Conservation (phyloP, 2,888 invertebrate genomes). For the Portevinia maculata region DNA sequence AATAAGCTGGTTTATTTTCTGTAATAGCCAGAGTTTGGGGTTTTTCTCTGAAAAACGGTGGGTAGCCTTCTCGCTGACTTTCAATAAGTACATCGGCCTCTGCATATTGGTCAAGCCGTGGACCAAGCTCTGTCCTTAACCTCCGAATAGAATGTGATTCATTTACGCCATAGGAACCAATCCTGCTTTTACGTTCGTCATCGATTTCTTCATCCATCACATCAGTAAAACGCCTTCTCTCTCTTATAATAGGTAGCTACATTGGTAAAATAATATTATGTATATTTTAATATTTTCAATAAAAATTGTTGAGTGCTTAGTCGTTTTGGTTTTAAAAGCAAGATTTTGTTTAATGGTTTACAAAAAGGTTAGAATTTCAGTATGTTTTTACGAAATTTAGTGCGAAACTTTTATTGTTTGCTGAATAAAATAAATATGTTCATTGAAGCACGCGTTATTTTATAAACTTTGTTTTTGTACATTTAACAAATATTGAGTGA, state of each 20-base stretch:
- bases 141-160: slow-evolving; percentile 89
- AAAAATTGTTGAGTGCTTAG: too few relatives aligned
- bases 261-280: slow-evolving; percentile 40
- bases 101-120: slow-evolving; percentile 91
- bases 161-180: slow-evolving; percentile 89
- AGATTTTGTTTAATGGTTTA: too few relatives aligned
- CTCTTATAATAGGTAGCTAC: slow-evolving; percentile 93
- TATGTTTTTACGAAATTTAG: too few relatives aligned
- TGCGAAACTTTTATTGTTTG: too few relatives aligned
- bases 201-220: slow-evolving; percentile 98
- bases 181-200: slow-evolving; percentile 92
- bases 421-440: too few relatives aligned
- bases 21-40: slow-evolving; percentile 92
- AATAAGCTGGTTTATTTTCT: slow-evolving; percentile 89
- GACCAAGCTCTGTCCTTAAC: slow-evolving; percentile 92
- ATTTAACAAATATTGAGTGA: too few relatives aligned
- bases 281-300: not conserved
- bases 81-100: slow-evolving; percentile 94
- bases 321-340: too few relatives aligned
- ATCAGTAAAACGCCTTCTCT: slow-evolving; percentile 95
- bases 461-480: too few relatives aligned
- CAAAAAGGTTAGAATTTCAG: too few relatives aligned
- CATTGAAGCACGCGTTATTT: too few relatives aligned
- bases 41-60: slow-evolving; percentile 96
- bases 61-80: slow-evolving; percentile 89